phyloP scores from a whole-genome alignment of 2,113 vertebrate genomes.

The Shinisaurus crocodilurus region DNA sequence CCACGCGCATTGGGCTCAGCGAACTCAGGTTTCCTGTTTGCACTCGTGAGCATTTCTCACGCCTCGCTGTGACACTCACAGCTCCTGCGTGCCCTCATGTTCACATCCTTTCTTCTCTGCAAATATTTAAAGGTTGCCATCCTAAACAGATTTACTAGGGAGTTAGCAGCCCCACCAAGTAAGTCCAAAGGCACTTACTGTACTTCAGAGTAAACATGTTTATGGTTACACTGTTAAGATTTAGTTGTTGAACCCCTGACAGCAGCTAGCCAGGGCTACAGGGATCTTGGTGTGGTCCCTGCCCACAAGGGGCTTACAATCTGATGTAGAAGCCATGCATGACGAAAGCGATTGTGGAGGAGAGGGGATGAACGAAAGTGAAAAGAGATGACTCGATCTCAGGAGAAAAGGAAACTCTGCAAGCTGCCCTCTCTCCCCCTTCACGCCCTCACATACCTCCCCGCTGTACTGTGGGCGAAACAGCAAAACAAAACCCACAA shows the following conservation, averaged over 20 bases:
- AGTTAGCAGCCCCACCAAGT: background rate
- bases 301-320: background rate
- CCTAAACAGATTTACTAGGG: background rate
- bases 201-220: background rate
- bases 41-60: background rate
- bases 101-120: no score
- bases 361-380: background rate
- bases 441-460: background rate
- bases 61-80: background rate
- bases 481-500: background rate
- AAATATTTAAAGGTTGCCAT: background rate
- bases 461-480: background rate
- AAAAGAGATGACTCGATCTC: background rate
- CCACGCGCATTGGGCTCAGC: no score
- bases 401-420: background rate
- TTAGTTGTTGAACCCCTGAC: background rate
- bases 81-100: no score
- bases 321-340: background rate
- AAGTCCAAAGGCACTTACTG: background rate
- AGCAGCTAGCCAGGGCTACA: background rate
- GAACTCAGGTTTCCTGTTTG: background rate
- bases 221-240: background rate
- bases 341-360: background rate
- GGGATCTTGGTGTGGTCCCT: no score
- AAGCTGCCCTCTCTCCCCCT: background rate